phyloP scores from a whole-genome alignment of 2,888 invertebrate genomes.

The Unio delphinus region DNA sequence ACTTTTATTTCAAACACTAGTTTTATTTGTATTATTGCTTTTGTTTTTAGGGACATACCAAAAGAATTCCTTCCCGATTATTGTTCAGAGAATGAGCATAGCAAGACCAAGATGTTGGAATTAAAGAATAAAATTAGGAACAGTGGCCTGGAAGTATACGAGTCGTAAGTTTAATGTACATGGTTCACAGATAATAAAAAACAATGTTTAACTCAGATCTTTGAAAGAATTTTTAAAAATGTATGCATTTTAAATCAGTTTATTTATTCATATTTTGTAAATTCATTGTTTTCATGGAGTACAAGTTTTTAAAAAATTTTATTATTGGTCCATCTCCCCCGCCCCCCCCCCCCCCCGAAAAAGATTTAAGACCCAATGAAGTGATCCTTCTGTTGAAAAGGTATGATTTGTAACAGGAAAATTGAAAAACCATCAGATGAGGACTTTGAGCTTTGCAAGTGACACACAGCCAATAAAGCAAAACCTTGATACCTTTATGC shows the following conservation, averaged over 20 bases:
- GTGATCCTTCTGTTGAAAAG: too few species aligned
- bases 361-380: too few species aligned
- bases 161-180: constrained; percentile 49
- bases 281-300: too few species aligned
- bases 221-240: not conserved
- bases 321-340: too few species aligned
- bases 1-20: too few species aligned
- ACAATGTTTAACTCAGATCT: not conserved
- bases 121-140: constrained; percentile 61
- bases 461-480: too few species aligned
- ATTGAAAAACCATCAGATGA: too few species aligned
- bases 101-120: constrained; percentile 45
- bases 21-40: not conserved
- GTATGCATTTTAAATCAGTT: not conserved
- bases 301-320: too few species aligned
- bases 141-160: constrained; percentile 67
- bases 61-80: constrained; percentile 58
- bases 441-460: too few species aligned
- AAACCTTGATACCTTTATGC: too few species aligned
- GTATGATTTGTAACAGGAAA: too few species aligned
- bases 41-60: constrained; percentile 63
- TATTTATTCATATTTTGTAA: not conserved
- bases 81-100: constrained; percentile 48
- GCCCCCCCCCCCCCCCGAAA: too few species aligned
- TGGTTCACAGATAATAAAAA: not conserved